These are phyloP conservation scores for Trypoxylus dichotomus DNA, from an alignment of 1,140 invertebrate species.

Conservation along the genomic window DNA sequence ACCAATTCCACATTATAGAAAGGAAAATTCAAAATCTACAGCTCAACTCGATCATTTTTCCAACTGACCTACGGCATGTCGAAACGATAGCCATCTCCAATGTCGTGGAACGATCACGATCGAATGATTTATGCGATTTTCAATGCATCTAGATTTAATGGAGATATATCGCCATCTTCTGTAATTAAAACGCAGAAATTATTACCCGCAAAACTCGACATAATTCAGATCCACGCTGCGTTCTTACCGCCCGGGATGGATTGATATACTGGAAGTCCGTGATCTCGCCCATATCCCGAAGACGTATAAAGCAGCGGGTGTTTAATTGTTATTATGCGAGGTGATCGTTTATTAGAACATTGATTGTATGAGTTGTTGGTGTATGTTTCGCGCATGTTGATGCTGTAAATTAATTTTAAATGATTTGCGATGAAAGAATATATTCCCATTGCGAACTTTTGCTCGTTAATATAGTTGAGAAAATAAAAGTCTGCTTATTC, in stretches of 20 bases:
- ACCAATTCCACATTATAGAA: too few relatives aligned
- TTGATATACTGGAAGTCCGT: slow-evolving; percentile 19
- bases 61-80: too few relatives aligned
- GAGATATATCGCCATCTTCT: slow-evolving; percentile 37
- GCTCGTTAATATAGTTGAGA: too few relatives aligned
- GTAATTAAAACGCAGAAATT: slow-evolving; percentile 41
- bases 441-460: too few relatives aligned
- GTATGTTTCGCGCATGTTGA: neutral
- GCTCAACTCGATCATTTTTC: too few relatives aligned
- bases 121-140: slow-evolving; percentile 35
- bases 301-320: slow-evolving; percentile 26
- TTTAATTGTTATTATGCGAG: slow-evolving; percentile 28
- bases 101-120: neutral
- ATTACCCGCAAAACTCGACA: slow-evolving; percentile 35
- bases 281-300: neutral
- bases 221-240: slow-evolving; percentile 36
- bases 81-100: too few relatives aligned
- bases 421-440: too few relatives aligned
- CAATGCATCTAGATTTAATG: slow-evolving; percentile 36
- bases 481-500: too few relatives aligned
- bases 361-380: neutral
- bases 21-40: too few relatives aligned
- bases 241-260: neutral
- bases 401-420: neutral
- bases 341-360: slow-evolving; percentile 8